Evolutionary conservation across 2,113 vertebrate genomes (phyloP).

Genomic region (Butorides virescens): DNA sequence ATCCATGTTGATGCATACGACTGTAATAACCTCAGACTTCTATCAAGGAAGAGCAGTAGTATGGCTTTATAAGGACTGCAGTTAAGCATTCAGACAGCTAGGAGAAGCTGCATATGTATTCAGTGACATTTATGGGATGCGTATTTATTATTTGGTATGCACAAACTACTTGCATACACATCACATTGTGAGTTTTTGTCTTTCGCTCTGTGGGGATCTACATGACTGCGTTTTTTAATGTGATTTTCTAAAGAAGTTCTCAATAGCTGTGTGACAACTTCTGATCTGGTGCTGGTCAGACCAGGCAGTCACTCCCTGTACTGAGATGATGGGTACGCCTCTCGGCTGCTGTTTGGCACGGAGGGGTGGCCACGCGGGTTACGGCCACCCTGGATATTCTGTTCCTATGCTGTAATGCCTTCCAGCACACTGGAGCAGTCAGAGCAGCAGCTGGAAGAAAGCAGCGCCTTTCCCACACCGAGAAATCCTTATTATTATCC

Average conservation of each 20-base stretch:
- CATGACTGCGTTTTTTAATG: fast-evolving
- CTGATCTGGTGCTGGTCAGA: background rate
- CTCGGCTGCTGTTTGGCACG: background rate
- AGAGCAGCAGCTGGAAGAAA: background rate
- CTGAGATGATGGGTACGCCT: fast-evolving
- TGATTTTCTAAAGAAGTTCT: background rate
- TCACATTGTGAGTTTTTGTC: background rate
- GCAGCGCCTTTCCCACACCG: background rate
- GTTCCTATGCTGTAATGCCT: fast-evolving
- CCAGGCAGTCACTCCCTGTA: background rate
- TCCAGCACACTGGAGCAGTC: background rate
- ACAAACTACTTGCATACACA: background rate
- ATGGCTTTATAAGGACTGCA: background rate
- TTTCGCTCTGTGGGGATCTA: background rate
- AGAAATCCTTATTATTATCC: background rate
- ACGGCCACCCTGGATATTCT: background rate
- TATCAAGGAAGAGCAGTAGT: background rate
- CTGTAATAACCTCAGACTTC: background rate
- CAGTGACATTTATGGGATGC: background rate
- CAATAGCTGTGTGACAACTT: background rate
- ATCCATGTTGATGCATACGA: background rate
- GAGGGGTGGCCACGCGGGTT: background rate
- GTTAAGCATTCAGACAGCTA: background rate
- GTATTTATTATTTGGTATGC: background rate
- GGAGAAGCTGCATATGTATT: background rate